phyloP scores from a whole-genome alignment of 2,113 vertebrate genomes.

The Odocoileus virginianus region DNA sequence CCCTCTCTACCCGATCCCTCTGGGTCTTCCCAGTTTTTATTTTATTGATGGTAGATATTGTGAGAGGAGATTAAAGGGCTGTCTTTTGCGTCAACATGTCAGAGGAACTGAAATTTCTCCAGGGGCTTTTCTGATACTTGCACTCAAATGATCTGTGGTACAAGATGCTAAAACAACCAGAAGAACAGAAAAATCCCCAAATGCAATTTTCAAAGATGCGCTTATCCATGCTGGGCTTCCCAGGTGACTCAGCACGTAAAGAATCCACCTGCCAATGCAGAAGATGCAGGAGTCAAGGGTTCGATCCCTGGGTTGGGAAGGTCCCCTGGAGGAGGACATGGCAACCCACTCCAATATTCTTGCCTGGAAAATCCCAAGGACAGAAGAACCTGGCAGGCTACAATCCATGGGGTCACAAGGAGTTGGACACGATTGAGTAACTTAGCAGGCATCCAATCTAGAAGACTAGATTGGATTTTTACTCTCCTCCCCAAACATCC shows the following conservation, averaged over 20 bases:
- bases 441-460: not conserved
- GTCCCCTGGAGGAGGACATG: not conserved
- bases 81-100: not conserved
- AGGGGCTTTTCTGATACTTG: not conserved
- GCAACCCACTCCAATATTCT: not conserved
- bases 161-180: not conserved
- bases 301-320: not conserved
- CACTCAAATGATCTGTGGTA: not conserved
- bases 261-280: not conserved
- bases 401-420: not conserved
- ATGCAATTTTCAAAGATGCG: not conserved
- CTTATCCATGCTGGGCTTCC: not conserved
- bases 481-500: not conserved
- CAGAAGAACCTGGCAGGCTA: not conserved
- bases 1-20: too few species aligned
- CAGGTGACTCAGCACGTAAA: not conserved
- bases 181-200: not conserved
- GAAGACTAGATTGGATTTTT: not conserved
- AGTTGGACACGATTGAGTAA: not conserved
- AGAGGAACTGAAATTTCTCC: not conserved
- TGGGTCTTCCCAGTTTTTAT: too few species aligned
- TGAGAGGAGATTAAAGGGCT: not conserved
- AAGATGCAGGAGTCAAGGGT: not conserved
- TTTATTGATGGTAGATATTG: not conserved
- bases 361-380: not conserved